Percentiles rank a stretch among this genome's conserved stretches.
phyloP scores from a whole-genome alignment of 2,797 vertebrate genomes.

The Margarornis squamiger region DNA sequence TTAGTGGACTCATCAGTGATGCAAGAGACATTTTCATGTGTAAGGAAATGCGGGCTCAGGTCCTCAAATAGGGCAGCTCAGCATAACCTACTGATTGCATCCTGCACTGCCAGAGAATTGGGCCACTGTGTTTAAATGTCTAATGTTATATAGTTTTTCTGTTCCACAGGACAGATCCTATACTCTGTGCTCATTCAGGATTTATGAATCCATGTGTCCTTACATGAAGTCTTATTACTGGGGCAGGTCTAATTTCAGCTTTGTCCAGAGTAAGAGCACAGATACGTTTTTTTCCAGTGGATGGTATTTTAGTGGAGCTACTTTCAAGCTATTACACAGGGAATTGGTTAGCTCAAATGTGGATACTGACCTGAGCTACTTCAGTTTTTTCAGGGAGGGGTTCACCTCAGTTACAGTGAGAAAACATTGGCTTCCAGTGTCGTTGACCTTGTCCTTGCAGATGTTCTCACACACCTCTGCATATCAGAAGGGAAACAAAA shows the following conservation, averaged over 20 bases:
- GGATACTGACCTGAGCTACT: background rate
- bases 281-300: background rate
- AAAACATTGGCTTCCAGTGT: background rate
- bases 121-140: background rate
- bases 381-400: background rate
- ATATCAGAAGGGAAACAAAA: background rate
- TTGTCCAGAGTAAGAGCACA: background rate
- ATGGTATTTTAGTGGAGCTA: background rate
- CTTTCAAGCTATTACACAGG: background rate
- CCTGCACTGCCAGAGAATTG: background rate
- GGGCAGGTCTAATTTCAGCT: background rate
- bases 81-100: background rate
- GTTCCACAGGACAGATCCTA: background rate
- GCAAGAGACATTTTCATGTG: background rate
- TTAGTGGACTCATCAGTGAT: background rate
- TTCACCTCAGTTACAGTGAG: background rate
- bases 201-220: background rate
- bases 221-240: background rate
- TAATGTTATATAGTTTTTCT: background rate
- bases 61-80: background rate
- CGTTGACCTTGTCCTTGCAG: background rate
- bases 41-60: background rate
- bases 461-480: background rate
- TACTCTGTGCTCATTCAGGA: background rate
- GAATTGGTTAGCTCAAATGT: background rate